Conservation (phyloP, 2,888 invertebrate species). For the Melangyna quadrimaculata region DNA sequence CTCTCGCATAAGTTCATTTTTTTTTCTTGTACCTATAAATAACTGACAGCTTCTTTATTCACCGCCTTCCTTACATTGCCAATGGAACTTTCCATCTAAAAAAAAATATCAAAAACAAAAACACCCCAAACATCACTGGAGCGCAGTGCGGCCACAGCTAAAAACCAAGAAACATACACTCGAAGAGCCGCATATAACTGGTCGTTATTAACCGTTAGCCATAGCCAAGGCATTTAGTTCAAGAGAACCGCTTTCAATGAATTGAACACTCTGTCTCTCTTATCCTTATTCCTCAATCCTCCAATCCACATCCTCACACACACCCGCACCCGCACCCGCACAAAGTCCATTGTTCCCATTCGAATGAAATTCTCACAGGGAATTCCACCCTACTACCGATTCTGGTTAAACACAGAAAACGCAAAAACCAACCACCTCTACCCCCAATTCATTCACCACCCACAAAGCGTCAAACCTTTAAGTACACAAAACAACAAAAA, state of each 20-base stretch:
- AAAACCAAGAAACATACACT: conserved; percentile 70
- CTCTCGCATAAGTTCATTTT: too few relatives aligned
- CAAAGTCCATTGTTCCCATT: not conserved
- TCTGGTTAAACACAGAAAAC: conserved; percentile 72
- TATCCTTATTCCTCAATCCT: conserved; percentile 46
- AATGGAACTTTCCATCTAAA: conserved; percentile 22
- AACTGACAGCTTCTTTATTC: conserved; percentile 39
- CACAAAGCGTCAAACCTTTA: conserved; percentile 60
- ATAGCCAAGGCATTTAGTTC: conserved; percentile 60
- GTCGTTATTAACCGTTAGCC: conserved; percentile 68
- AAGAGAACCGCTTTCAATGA: conserved; percentile 64
- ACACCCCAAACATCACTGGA: conserved; percentile 49
- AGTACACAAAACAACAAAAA: conserved; percentile 38
- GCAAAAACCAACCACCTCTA: conserved; percentile 67
- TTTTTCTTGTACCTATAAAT: too few relatives aligned
- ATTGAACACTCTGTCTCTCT: conserved; percentile 67
- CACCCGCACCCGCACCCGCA: not conserved
- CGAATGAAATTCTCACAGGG: conserved; percentile 50
- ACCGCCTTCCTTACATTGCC: conserved; percentile 9
- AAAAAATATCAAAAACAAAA: not conserved
- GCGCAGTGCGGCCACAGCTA: conserved; percentile 53
- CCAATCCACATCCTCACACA: not conserved
- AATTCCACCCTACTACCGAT: conserved; percentile 60
- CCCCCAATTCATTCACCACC: conserved; percentile 27
- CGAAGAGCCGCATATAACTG: conserved; percentile 70